Evolutionary conservation across 2,888 invertebrate genomes (phyloP).

Genomic region (Athalia circularis): DNA sequence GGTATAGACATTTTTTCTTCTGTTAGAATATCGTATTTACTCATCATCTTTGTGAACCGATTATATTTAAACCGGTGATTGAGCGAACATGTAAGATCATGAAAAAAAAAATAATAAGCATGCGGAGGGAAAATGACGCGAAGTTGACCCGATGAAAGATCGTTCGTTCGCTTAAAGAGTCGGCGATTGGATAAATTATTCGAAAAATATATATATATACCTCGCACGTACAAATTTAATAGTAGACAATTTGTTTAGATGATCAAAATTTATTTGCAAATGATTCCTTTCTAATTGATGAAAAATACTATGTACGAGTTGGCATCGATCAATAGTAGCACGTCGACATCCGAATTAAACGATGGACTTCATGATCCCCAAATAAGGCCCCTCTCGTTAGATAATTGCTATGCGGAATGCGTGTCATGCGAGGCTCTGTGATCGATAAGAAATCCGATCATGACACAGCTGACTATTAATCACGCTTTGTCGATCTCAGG

Average conservation of each 20-base stretch:
- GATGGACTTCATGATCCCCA: background rate
- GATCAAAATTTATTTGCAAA: too few species aligned
- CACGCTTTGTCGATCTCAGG: conserved; percentile 29
- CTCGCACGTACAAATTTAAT: too few species aligned
- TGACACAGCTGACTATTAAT: conserved; percentile 11
- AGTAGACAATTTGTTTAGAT: too few species aligned
- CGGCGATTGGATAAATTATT: background rate
- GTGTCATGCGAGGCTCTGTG: too few species aligned
- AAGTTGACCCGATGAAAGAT: background rate
- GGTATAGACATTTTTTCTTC: conserved; percentile 75
- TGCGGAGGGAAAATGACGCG: background rate
- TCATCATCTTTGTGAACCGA: background rate
- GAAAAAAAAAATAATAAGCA: background rate
- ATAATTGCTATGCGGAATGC: background rate
- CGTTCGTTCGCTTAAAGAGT: background rate
- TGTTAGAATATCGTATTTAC: background rate
- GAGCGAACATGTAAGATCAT: background rate
- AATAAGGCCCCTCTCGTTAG: conserved; percentile 5
- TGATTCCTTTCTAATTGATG: too few species aligned
- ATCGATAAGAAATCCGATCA: background rate
- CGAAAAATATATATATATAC: too few species aligned
- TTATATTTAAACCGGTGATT: background rate
- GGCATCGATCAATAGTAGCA: conserved; percentile 20
- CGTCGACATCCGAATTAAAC: background rate
- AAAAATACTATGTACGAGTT: background rate